Evolutionary conservation across 2,888 invertebrate genomes (phyloP), one percentile per base, ranked within the genome.

Genomic region (Microctonus aethiopoides): DNA sequence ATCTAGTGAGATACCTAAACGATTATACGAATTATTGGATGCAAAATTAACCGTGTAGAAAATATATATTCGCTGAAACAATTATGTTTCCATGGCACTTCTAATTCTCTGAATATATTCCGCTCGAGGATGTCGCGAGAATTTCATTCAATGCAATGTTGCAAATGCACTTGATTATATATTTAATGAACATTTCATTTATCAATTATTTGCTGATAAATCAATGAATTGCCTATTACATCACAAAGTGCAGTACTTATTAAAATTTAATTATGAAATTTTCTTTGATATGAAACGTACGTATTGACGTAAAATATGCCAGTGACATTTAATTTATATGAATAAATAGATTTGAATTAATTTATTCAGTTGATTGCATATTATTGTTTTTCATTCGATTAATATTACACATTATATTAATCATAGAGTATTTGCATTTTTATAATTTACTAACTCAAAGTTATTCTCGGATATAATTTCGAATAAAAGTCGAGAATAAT

Each of bases 11-110:
- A 11, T 2, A 36, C 59, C 46, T 46, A 46, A 46, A 57, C 59
- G 59, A 67, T 67, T 46, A 67, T 24, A 26, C 66, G 32, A 52
- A 67, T 67, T 67, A 59, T 59, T 36, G 66, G 24, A 32, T 41
- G 59, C 59, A 59, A 59, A 67, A 59, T 59, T 57, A 32, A 13
- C 59, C 41, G 59, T 41, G 56, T 54, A 36, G 65, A 54, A 36
- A 32, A 32, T 57, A 39, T 63, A 36, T 22, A 29, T 22, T 16
- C 16, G 57, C 10, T n/a, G n/a, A n/a, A n/a, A n/a, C n/a, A 6
- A 13, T 34, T n/a, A 57, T 39, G 29, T 29, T 29, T 29, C 7
- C 7, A 56, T 32, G 26, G 26, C 34, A 63, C 63, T 63, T 63
- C 34, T 52, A 52, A 63, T 63, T 63, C 52, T 22, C 52, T 22